Base-by-base conservation (phyloP, 2,113 vertebrate species). In the Perca fluviatilis region DNA sequence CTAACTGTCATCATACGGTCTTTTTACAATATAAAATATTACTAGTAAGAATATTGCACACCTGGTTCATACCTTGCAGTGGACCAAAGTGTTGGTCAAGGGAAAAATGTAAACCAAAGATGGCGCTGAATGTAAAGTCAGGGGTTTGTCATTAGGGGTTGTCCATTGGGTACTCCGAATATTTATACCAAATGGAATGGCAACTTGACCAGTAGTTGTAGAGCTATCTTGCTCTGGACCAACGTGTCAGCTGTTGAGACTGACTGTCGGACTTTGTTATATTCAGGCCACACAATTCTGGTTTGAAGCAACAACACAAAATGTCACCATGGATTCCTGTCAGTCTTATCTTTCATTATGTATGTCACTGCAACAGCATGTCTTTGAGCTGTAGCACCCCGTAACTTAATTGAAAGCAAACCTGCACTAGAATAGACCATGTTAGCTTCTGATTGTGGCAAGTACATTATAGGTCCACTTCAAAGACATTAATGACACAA, bases 401-500 rank as follows among this genome's bases (percentile, higher is more conserved):
- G 1, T 18, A 49, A 62, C 61, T 72, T 67, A 11, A 53, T 68
- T 11, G 43, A 49, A 14, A 61, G 27, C 30, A 30, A 58, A 66
- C 47, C 54, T 77, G 63, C 53, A 40, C 30, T 36, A 9, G 47
- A 47, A 40, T 50, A 21, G 21, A 43, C 8, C 12, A 47, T 15
- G 40, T 70, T 16, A n/a, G 18, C 43, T 6, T 19, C 65, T 5
- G 51, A 66, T 72, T 47, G 57, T 25, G 30, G 46, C 63, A 12
- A 46, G 27, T 14, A 12, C 51, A 30, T 63, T 54, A 30, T 13
- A 13, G 62, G 27, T 69, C 74, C 21, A 7, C 56, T 74, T 74
- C 64, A 76, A 54, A 85, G 72, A 72, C 83, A 54, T 19, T 70
- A 65, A 80, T 76, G 57, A 27, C 43, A 25, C 69, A 64, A 74